These are phyloP conservation scores for Apostichopus leukothele DNA, from an alignment of 53 echinoderm and acorn worm species.

Conservation along the genomic window DNA sequence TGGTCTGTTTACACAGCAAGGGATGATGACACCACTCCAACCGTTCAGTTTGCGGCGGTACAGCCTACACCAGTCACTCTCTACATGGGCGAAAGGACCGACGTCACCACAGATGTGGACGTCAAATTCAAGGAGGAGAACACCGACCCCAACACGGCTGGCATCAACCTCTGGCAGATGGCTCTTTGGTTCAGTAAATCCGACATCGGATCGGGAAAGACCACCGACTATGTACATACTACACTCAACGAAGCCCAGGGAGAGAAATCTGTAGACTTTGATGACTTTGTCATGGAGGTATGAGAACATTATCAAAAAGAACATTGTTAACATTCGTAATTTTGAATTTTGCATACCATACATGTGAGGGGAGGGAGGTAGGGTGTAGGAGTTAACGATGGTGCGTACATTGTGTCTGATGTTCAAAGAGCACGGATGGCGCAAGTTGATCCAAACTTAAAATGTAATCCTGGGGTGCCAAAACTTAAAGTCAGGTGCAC, in stretches of 20 bases:
- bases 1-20: neutral
- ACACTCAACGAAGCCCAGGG: constrained; percentile 25
- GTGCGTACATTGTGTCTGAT: too few species aligned
- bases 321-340: too few species aligned
- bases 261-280: constrained; percentile 23
- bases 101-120: constrained; percentile 25
- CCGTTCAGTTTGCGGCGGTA: constrained; percentile 35
- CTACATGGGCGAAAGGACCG: constrained; percentile 25
- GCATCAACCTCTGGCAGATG: constrained; percentile 40
- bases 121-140: constrained; percentile 38
- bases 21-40: constrained; percentile 20
- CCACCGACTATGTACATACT: constrained; percentile 30
- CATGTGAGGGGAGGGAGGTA: too few species aligned
- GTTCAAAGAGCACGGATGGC: too few species aligned
- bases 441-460: too few species aligned
- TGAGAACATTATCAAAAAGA: neutral
- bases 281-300: constrained; percentile 38
- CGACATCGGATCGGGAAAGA: constrained; percentile 7
- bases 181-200: constrained; percentile 30
- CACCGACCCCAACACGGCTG: constrained; percentile 33
- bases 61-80: constrained; percentile 32
- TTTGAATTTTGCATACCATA: too few species aligned
- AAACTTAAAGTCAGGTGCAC: too few species aligned
- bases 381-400: too few species aligned
- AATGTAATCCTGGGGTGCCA: too few species aligned